Conservation (phyloP, 2,113 vertebrate species). For the Neopipo cinnamomea region DNA sequence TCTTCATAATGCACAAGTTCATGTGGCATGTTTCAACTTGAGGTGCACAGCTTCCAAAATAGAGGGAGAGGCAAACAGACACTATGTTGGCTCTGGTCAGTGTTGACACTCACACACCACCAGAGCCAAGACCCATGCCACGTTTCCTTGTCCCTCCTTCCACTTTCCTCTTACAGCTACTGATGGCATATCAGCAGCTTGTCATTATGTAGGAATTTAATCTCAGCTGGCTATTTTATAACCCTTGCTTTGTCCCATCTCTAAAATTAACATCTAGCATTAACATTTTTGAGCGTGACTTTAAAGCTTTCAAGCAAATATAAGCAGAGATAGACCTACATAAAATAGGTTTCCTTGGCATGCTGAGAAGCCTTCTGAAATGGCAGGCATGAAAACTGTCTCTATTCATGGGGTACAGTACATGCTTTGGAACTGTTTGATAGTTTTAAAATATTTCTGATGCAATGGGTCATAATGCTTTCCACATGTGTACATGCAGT, state of each 20-base stretch:
- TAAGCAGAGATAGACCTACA: conserved; percentile 63
- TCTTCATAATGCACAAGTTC: neutral
- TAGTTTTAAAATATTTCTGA: conserved; percentile 76
- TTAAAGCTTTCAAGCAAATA: conserved; percentile 65
- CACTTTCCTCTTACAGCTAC: conserved; percentile 66
- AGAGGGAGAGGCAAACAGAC: neutral
- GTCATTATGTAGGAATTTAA: conserved; percentile 75
- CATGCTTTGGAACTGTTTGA: conserved; percentile 74
- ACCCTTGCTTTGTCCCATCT: conserved; percentile 71
- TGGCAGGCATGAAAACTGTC: conserved; percentile 62
- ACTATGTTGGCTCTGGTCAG: neutral
- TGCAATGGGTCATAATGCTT: conserved; percentile 71
- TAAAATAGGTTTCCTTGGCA: conserved; percentile 69
- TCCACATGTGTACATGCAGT: conserved; percentile 71
- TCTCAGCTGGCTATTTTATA: conserved; percentile 75
- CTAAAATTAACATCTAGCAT: conserved; percentile 89
- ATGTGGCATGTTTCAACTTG: neutral
- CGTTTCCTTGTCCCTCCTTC: conserved; percentile 38
- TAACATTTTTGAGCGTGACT: conserved; percentile 80
- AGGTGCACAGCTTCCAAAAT: neutral
- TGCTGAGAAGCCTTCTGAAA: conserved; percentile 64
- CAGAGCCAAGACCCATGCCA: conserved; percentile 22
- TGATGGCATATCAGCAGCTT: conserved; percentile 69
- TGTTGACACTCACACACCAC: neutral
- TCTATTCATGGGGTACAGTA: conserved; percentile 57